These are phyloP conservation scores for Drosophila micromelanica DNA, from an alignment of 1,140 invertebrate genomes.

Conservation along the genomic window DNA sequence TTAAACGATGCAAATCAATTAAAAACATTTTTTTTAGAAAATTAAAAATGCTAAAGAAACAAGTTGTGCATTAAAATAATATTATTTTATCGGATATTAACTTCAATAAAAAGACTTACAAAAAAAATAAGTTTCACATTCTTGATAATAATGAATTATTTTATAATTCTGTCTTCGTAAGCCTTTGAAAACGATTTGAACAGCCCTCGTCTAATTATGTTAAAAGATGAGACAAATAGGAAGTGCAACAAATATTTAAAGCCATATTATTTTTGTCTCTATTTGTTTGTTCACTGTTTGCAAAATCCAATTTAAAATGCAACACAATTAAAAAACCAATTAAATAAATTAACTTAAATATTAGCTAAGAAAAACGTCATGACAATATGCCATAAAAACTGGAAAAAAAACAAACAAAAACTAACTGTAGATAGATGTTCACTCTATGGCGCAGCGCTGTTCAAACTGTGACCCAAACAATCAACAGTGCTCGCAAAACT, in stretches of 20 bases:
- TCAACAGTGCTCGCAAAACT: conserved; percentile 29
- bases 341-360: not conserved
- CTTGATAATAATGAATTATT: no score
- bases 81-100: no score
- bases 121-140: no score
- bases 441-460: not conserved
- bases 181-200: not conserved
- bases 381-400: not conserved
- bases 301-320: not conserved
- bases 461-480: conserved; percentile 3
- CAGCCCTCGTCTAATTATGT: conserved; percentile 1
- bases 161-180: not conserved
- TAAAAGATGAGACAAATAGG: conserved; percentile 11
- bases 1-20: no score
- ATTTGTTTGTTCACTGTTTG: not conserved
- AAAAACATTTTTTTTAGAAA: no score
- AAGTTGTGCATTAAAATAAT: no score
- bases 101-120: no score
- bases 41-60: no score
- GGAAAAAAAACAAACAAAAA: conserved; percentile 11
- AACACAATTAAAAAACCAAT: not conserved
- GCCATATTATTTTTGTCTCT: not conserved
- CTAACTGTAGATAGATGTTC: not conserved
- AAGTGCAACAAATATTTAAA: conserved; percentile 10
- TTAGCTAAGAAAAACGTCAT: not conserved